Evolutionary conservation across 2,888 invertebrate species (phyloP), one percentile per base, ranked within the genome.

Genomic region (Byasa hedistus): DNA sequence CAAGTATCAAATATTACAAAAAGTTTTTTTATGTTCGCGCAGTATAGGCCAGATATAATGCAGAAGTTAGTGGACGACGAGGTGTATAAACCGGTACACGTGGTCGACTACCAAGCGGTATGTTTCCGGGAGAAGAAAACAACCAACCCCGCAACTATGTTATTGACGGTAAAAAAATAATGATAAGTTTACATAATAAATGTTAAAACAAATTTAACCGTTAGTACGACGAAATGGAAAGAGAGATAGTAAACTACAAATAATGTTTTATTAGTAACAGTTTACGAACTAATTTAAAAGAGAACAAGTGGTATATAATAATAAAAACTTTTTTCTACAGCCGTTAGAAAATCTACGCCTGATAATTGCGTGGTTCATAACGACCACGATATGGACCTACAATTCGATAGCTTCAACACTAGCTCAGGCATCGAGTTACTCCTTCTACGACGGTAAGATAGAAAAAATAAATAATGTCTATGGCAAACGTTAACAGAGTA

Each of bases 31-130:
- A 39, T 39, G 15, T 39, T 39, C 15, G 12, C 15, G 44, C 73
- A 91, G 91, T 76, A 91, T 48, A 94, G 96, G 70, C 95, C 95
- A 3, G 94, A 95, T 57, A 93, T 97, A 27, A 96, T 98, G 96
- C 89, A 93, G 65, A 93, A 92, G 74, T 85, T 96, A 61, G 93
- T 97, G 0, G 93, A 94, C 68, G 95, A 96, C 69, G 94, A 94
- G 12, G 94, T 98, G 48, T 98, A 94, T 83, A 94, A 94, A 73
- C 92, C 94, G 65, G 94, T 97, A 17, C 93, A 94, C 64, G 93
- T 97, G 64, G 95, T 95, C 72, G 98, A 98, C 83, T 98, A 98
- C 80, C 98, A 98, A 86, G 97, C 96, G 0, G 96, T 97, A 23
- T 98, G 98, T 83, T 96, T 96, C 75, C 94, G 95, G 71, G 93